These are phyloP conservation scores for Rhingia rostrata DNA, from an alignment of 2,888 invertebrate genomes.

Conservation along the genomic window DNA sequence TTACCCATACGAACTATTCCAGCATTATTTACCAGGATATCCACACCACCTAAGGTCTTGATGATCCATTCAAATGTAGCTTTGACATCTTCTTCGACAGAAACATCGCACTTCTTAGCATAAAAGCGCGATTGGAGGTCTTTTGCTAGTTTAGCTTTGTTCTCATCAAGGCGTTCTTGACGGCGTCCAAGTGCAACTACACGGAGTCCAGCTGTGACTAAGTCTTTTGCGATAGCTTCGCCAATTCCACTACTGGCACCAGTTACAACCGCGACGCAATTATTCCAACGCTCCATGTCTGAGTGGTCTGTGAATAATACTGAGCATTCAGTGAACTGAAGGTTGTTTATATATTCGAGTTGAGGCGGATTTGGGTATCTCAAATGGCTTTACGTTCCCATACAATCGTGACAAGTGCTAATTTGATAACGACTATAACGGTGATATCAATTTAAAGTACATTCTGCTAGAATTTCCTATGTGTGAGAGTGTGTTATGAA, in stretches of 20 bases:
- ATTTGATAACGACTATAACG: too few species aligned
- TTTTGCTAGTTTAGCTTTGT: conserved; percentile 75
- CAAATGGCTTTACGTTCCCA: too few species aligned
- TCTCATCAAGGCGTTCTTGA: conserved; percentile 77
- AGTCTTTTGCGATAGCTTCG: conserved; percentile 82
- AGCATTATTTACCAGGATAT: conserved; percentile 86
- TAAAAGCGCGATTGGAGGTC: conserved; percentile 76
- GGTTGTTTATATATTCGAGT: neutral
- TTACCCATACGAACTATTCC: conserved; percentile 81
- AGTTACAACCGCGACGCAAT: conserved; percentile 86
- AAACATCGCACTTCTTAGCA: conserved; percentile 82
- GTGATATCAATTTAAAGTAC: too few species aligned
- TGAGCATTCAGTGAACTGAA: neutral
- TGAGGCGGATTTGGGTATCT: too few species aligned
- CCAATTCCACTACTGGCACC: conserved; percentile 87
- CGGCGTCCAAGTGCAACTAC: conserved; percentile 84
- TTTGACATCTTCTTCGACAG: conserved; percentile 84
- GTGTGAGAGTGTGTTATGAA: too few species aligned
- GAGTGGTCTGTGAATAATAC: neutral
- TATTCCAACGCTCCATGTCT: conserved; percentile 81
- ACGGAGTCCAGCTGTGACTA: conserved; percentile 84
- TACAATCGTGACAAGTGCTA: too few species aligned
- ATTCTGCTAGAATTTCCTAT: too few species aligned
- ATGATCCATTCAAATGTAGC: conserved; percentile 84
- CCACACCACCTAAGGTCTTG: conserved; percentile 84